phyloP scores from a whole-genome alignment of 2,113 vertebrate genomes.

The Oncorhynchus kisutch region DNA sequence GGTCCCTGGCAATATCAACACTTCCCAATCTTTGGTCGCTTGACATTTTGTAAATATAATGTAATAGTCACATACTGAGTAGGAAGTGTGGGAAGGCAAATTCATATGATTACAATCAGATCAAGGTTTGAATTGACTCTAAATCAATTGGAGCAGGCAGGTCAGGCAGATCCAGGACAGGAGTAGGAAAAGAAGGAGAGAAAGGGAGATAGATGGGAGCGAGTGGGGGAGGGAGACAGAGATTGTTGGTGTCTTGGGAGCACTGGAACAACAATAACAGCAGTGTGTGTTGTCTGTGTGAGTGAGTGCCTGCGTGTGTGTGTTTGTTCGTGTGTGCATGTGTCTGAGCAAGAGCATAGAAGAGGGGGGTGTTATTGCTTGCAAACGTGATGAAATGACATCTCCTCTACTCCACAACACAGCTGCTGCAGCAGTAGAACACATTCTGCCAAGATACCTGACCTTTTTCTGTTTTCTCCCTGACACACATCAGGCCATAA shows the following conservation, averaged over 20 bases:
- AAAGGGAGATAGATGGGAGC: constrained; percentile 68
- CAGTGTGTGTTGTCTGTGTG: constrained; percentile 46
- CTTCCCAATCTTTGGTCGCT: constrained; percentile 6
- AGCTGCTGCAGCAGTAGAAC: constrained; percentile 73
- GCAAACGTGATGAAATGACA: constrained; percentile 79
- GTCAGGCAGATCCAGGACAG: constrained; percentile 66
- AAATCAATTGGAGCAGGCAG: constrained; percentile 71
- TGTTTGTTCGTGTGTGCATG: constrained; percentile 24
- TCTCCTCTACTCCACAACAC: constrained; percentile 72
- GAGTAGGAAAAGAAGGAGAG: constrained; percentile 47
- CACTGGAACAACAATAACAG: constrained; percentile 79
- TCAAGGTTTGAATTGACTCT: constrained; percentile 70
- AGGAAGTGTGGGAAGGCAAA: constrained; percentile 53
- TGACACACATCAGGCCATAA: constrained; percentile 44
- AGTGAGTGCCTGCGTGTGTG: constrained; percentile 15
- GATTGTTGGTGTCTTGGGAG: constrained; percentile 78
- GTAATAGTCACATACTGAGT: constrained; percentile 45
- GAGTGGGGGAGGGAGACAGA: constrained; percentile 71
- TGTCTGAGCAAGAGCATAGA: constrained; percentile 57
- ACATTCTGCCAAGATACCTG: constrained; percentile 69
- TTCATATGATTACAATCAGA: constrained; percentile 70
- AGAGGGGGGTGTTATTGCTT: constrained; percentile 69
- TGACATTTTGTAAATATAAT: constrained; percentile 43
- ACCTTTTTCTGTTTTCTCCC: constrained; percentile 57
- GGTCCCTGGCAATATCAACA: constrained; percentile 15